Percentiles rank a stretch among this genome's conserved stretches.
These are phyloP conservation scores for Dendronephthya gigantea DNA, from an alignment of 64 coral and sea anemone genomes.

Conservation along the genomic window DNA sequence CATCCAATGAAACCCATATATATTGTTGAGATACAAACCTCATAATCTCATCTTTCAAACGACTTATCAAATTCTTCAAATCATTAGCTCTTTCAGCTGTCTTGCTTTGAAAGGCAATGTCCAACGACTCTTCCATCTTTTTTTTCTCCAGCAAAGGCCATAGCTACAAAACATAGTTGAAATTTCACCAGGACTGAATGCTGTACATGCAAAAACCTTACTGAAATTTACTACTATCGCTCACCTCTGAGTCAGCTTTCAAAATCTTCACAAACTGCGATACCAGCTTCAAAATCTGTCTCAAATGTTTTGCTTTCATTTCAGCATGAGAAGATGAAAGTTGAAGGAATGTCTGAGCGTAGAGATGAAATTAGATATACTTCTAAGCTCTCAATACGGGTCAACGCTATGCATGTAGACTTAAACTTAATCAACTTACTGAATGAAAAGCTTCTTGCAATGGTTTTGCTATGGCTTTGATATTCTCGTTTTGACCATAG, in stretches of 20 bases:
- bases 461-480: not conserved
- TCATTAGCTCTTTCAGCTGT: conserved; percentile 2
- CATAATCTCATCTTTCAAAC: not conserved
- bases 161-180: not conserved
- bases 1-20: not conserved
- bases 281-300: conserved; percentile 41
- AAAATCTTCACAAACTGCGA: conserved; percentile 35
- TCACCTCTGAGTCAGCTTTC: not conserved
- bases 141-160: not conserved
- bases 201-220: not conserved
- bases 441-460: not conserved
- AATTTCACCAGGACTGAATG: not conserved
- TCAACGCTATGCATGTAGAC: not conserved
- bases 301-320: conserved; percentile 53
- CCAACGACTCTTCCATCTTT: not conserved
- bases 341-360: conserved; percentile 23
- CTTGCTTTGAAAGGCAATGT: not conserved
- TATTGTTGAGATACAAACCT: not conserved
- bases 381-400: no score
- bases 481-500: not conserved
- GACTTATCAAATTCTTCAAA: conserved; percentile 1
- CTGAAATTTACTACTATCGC: not conserved
- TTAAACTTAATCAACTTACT: not conserved
- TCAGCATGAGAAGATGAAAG: conserved; percentile 10
- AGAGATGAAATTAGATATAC: not conserved